Base-by-base conservation (phyloP, 2,113 vertebrate genomes). In the Puntigrus tetrazona region DNA sequence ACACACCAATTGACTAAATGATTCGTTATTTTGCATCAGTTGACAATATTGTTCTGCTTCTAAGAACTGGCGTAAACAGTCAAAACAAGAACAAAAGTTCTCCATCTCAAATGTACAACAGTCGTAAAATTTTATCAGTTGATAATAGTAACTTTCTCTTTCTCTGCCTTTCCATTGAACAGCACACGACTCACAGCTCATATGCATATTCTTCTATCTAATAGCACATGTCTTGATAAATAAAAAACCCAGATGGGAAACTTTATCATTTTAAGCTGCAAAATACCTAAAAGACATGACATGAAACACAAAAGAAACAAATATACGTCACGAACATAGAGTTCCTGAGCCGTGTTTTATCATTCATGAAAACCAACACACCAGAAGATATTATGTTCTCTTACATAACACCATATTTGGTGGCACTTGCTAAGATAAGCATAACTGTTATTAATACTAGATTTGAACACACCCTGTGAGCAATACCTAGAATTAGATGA, bases 361-460 rank as follows among this genome's bases (percentile, higher is more conserved):
- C 31, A 67, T 55, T 86, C 83, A 86, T 50, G 31, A 18, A 73
- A 88, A 65, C 9, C 79, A 88, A 82, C 38, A 45, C 3, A 13
- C 76, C 88, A 79, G n/a, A 87, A 43, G 81, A 75, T 88, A 89
- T 89, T 78, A 80, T 52, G 29, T 88, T 86, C 22, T 78, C 74
- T 86, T 84, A 88, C n/a, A 29, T 86, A 84, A 88, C 78, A 57
- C 5, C 7, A 3, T 25, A 20, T 63, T 80, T 43, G 65, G 4
- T 69, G 34, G 0, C 67, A 70, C 34, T 22, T 69, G 34, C 65
- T 38, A 69, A 69, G 65, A 69, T 69, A 20, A 22, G 34, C 65
- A 69, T 13, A 6, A 34, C 29, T 67, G 16, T 65, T 34, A 34
- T 1, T 18, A 20, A 36, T 34, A 36, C 63, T 36, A 8, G 63